Evolutionary conservation across 2,113 vertebrate species (phyloP).

Genomic region (Scartelaos histophorus): DNA sequence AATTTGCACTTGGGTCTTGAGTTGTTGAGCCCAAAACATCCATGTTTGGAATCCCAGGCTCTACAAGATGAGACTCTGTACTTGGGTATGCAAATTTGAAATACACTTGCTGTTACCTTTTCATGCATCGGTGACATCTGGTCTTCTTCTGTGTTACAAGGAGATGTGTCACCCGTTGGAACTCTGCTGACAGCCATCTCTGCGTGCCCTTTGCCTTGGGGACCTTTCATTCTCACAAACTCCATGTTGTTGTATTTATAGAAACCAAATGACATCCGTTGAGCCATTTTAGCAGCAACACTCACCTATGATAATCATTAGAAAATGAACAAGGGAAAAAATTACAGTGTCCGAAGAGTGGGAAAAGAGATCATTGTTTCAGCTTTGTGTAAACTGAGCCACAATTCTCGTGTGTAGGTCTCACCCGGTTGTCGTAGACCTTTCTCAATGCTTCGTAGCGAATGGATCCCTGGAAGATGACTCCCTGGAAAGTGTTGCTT

Average conservation of each 20-base stretch:
- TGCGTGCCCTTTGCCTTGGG: constrained; percentile 95
- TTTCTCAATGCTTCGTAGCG: constrained; percentile 98
- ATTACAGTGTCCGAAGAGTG: no score
- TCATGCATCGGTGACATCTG: constrained; percentile 90
- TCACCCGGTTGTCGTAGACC: constrained; percentile 97
- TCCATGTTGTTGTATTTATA: constrained; percentile 99
- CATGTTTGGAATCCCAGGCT: no score
- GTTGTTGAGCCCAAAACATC: no score
- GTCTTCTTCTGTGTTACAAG: constrained; percentile 90
- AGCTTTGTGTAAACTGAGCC: no score
- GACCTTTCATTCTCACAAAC: constrained; percentile 98
- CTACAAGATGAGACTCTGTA: not conserved
- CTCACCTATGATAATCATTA: constrained; percentile 82
- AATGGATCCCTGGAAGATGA: constrained; percentile 98
- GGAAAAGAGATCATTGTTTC: no score
- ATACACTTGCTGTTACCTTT: constrained; percentile 77
- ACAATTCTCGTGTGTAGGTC: constrained; percentile 25
- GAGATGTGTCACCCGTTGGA: constrained; percentile 93
- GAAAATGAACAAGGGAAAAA: not conserved
- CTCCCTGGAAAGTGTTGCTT: constrained; percentile 92
- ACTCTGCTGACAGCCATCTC: constrained; percentile 98
- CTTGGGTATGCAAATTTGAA: not conserved
- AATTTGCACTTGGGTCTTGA: no score
- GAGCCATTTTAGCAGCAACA: constrained; percentile 97
- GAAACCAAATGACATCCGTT: constrained; percentile 97